Conservation (phyloP, 2,113 vertebrate species). For the Argyrosomus japonicus region DNA sequence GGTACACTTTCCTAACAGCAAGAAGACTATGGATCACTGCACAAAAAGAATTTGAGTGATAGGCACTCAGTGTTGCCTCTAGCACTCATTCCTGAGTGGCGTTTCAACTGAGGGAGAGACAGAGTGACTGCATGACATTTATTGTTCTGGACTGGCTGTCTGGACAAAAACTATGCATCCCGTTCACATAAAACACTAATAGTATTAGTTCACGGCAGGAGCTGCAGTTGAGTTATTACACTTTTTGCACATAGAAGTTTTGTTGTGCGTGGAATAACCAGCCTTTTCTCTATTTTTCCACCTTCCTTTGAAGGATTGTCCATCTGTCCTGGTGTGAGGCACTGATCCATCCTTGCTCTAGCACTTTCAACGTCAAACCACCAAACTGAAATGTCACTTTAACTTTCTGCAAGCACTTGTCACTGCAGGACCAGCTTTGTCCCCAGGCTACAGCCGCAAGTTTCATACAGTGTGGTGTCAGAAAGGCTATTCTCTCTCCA, state of each 20-base stretch:
- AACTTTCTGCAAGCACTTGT: constrained; percentile 68
- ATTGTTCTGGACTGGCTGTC: constrained; percentile 45
- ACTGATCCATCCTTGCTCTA: constrained; percentile 67
- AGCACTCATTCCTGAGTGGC: constrained; percentile 42
- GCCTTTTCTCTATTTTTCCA: constrained; percentile 46
- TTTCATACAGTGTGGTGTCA: constrained; percentile 66
- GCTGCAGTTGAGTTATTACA: constrained; percentile 43
- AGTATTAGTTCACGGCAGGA: constrained; percentile 53
- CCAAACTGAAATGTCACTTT: constrained; percentile 80
- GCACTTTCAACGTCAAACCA: constrained; percentile 68
- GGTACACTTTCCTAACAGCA: constrained; percentile 33
- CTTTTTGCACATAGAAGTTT: constrained; percentile 44
- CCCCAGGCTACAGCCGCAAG: constrained; percentile 54
- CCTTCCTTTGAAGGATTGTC: constrained; percentile 53
- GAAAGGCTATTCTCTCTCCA: constrained; percentile 57
- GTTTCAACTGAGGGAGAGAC: constrained; percentile 39
- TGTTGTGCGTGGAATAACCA: constrained; percentile 35
- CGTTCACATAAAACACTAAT: constrained; percentile 52
- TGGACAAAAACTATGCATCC: constrained; percentile 35
- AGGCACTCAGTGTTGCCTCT: constrained; percentile 17
- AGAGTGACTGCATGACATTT: constrained; percentile 61
- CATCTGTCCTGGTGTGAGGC: constrained; percentile 57
- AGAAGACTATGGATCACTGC: constrained; percentile 43
- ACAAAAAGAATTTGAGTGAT: constrained; percentile 59
- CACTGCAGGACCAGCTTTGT: constrained; percentile 62